Percentiles rank a stretch among this genome's conserved stretches.
Conservation (phyloP, 1,140 invertebrate genomes). For the Musca domestica region DNA sequence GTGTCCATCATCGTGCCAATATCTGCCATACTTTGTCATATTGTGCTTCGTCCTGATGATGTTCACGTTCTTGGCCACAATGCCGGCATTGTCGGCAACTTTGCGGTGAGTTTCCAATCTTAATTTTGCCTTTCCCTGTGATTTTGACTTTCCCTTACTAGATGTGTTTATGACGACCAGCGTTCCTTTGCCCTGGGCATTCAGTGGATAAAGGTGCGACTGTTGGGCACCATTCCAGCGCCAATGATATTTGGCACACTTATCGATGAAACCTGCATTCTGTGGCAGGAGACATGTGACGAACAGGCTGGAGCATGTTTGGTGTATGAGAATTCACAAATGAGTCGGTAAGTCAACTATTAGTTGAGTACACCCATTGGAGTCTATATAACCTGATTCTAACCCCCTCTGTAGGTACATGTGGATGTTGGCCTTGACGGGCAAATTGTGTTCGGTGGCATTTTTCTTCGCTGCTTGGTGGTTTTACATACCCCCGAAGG, state of each 20-base stretch:
- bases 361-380: too few relatives aligned
- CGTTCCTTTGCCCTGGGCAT: slow-evolving; percentile 82
- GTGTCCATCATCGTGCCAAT: slow-evolving; percentile 64
- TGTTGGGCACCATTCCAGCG: slow-evolving; percentile 81
- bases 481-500: slow-evolving; percentile 63
- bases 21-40: slow-evolving; percentile 66
- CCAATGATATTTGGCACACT: slow-evolving; percentile 81
- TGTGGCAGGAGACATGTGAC: slow-evolving; percentile 69
- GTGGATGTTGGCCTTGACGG: slow-evolving; percentile 63
- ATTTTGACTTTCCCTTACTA: slow-evolving; percentile 38
- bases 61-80: slow-evolving; percentile 73
- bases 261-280: slow-evolving; percentile 78
- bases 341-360: slow-evolving; percentile 61
- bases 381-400: slow-evolving; percentile 5
- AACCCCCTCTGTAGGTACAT: slow-evolving; percentile 60
- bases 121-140: background rate
- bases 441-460: slow-evolving; percentile 63
- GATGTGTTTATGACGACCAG: slow-evolving; percentile 79
- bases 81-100: slow-evolving; percentile 74
- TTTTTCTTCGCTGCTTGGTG: slow-evolving; percentile 72
- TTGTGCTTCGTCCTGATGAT: slow-evolving; percentile 71
- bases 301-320: slow-evolving; percentile 63
- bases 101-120: slow-evolving; percentile 64
- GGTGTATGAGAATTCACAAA: slow-evolving; percentile 68
- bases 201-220: slow-evolving; percentile 80